phyloP scores from a whole-genome alignment of 2,113 vertebrate genomes.

The Pimephales promelas region DNA sequence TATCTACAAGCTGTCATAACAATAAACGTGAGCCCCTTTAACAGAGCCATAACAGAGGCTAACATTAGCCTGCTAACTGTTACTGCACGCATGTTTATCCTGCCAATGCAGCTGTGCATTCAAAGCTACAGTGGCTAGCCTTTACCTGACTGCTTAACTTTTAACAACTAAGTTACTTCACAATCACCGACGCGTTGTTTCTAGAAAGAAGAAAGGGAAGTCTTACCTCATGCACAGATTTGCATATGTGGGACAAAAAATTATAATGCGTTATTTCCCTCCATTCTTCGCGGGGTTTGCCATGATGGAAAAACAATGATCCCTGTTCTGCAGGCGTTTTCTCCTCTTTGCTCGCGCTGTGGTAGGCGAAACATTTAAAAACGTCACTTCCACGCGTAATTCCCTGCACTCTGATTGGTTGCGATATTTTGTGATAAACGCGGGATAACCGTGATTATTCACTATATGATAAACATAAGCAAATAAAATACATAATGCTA shows the following conservation, averaged over 20 bases:
- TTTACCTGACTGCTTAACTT: slow-evolving; percentile 45
- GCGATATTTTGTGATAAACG: slow-evolving; percentile 44
- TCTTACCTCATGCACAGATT: slow-evolving; percentile 45
- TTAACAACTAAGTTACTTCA: slow-evolving; percentile 34
- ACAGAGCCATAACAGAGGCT: not conserved
- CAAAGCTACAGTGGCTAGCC: slow-evolving; percentile 37
- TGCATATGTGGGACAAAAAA: not conserved
- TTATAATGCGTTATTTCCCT: not conserved
- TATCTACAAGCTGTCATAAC: not conserved
- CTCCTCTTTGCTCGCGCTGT: slow-evolving; percentile 26
- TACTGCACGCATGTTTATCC: slow-evolving; percentile 3
- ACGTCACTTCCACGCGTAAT: slow-evolving; percentile 52
- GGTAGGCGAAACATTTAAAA: slow-evolving; percentile 14
- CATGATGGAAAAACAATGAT: slow-evolving; percentile 34
- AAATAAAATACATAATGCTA: not conserved
- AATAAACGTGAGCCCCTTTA: not conserved
- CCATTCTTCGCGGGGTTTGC: slow-evolving; percentile 19
- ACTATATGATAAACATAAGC: not conserved
- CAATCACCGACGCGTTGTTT: not conserved
- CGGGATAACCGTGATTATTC: slow-evolving; percentile 19
- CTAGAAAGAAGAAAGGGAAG: not conserved
- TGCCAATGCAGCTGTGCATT: slow-evolving; percentile 13
- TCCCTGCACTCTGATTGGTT: slow-evolving; percentile 39
- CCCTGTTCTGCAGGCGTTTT: slow-evolving; percentile 20
- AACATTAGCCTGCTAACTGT: slow-evolving; percentile 41